These are phyloP conservation scores for Halichoerus grypus DNA, from an alignment of 2,113 vertebrate genomes.

Conservation along the genomic window DNA sequence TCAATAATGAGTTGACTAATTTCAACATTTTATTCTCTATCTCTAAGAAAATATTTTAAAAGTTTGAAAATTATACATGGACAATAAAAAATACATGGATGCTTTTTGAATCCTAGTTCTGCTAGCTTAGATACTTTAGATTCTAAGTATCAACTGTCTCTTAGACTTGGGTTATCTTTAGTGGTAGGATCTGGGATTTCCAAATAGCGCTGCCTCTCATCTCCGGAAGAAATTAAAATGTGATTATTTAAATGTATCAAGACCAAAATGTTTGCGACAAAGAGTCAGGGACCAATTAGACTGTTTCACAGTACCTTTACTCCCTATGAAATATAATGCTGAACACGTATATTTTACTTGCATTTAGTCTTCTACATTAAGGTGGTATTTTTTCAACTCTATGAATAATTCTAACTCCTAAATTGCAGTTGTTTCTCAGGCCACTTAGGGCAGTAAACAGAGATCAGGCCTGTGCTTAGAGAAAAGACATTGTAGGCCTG, in stretches of 20 bases:
- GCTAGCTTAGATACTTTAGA: background rate
- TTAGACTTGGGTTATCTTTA: background rate
- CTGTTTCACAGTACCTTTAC: background rate
- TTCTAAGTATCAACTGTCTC: background rate
- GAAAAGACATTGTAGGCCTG: background rate
- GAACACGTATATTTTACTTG: background rate
- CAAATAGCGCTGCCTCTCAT: background rate
- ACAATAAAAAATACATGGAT: background rate
- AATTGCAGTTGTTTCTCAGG: background rate
- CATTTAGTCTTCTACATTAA: background rate
- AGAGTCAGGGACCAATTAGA: background rate
- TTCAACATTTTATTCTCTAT: background rate
- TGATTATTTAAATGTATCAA: background rate
- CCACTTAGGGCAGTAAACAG: background rate
- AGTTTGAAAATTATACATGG: background rate
- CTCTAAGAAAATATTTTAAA: background rate
- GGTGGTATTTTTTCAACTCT: background rate
- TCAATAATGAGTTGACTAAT: background rate
- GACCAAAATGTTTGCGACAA: background rate
- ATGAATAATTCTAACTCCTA: background rate
- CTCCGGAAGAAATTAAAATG: background rate
- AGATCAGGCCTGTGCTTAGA: background rate
- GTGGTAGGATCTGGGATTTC: background rate
- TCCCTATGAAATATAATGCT: background rate
- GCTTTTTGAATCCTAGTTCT: constrained; percentile 11